These are phyloP conservation scores for Saguinus imperator DNA, from an alignment of 2,113 vertebrate species.

Conservation along the genomic window DNA sequence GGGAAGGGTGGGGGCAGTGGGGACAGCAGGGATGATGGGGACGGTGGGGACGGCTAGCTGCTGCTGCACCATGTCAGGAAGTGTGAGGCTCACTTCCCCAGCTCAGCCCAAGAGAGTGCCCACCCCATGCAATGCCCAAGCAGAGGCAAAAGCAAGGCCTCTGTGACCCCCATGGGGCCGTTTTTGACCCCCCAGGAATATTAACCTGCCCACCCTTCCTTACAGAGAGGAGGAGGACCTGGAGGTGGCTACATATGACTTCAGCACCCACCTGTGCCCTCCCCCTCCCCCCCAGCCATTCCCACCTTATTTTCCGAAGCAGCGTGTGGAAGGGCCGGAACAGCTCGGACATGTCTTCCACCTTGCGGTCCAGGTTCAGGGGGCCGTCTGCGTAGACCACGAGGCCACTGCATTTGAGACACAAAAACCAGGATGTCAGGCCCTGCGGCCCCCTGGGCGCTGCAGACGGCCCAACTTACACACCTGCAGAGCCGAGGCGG, in stretches of 20 bases:
- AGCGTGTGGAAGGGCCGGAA: conserved; percentile 97
- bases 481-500: neutral
- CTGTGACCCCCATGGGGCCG: too few species aligned
- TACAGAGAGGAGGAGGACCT: neutral
- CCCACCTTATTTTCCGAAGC: conserved; percentile 96
- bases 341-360: conserved; percentile 98
- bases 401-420: conserved; percentile 90
- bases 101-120: neutral
- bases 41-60: too few species aligned
- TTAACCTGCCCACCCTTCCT: neutral
- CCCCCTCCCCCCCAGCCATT: fast-evolving
- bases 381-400: conserved; percentile 97
- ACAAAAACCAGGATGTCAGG: conserved; percentile 44
- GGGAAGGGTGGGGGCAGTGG: too few species aligned
- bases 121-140: neutral
- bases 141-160: neutral
- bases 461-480: neutral
- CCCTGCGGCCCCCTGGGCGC: fast-evolving
- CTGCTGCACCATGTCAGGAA: neutral
- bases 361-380: conserved; percentile 94
- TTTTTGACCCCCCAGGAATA: neutral
- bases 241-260: too few species aligned
- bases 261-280: fast-evolving
- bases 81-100: neutral
- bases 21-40: too few species aligned